phyloP scores from a whole-genome alignment of 2,113 vertebrate species.

The Brienomyrus brachyistius region DNA sequence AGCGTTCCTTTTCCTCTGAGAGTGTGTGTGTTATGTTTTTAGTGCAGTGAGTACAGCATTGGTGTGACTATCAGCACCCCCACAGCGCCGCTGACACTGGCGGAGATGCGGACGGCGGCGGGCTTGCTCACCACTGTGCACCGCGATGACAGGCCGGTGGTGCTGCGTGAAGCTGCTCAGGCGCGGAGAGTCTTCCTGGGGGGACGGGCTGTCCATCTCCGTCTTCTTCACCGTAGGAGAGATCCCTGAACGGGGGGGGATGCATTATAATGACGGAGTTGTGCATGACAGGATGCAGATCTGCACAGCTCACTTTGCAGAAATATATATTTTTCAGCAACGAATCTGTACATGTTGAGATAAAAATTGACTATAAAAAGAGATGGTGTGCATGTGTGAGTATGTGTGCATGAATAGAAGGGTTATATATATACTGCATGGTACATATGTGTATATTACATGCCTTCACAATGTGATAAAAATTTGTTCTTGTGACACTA shows the following conservation, averaged over 20 bases:
- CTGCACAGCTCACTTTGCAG: not conserved
- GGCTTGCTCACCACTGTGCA: slow-evolving; percentile 84
- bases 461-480: too few species aligned
- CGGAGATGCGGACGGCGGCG: not conserved
- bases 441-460: not conserved
- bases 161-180: slow-evolving; percentile 91
- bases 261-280: not conserved
- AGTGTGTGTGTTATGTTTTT: too few species aligned
- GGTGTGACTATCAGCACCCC: not conserved
- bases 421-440: not conserved
- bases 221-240: slow-evolving; percentile 93
- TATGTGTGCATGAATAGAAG: not conserved
- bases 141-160: slow-evolving; percentile 93
- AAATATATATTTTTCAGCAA: not conserved
- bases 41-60: not conserved
- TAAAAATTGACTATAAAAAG: not conserved
- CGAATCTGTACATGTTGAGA: not conserved
- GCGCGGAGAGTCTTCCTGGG: slow-evolving; percentile 86
- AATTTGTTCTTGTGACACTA: too few species aligned
- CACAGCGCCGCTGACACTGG: not conserved
- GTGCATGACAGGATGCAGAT: not conserved
- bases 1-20: too few species aligned
- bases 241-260: slow-evolving; percentile 61
- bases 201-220: slow-evolving; percentile 91
- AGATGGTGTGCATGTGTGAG: not conserved